A percentile compares a stretch with the other conserved stretches of the same genome.
Conservation (phyloP, 1,140 invertebrate genomes). For the Anthonomus grandis region DNA sequence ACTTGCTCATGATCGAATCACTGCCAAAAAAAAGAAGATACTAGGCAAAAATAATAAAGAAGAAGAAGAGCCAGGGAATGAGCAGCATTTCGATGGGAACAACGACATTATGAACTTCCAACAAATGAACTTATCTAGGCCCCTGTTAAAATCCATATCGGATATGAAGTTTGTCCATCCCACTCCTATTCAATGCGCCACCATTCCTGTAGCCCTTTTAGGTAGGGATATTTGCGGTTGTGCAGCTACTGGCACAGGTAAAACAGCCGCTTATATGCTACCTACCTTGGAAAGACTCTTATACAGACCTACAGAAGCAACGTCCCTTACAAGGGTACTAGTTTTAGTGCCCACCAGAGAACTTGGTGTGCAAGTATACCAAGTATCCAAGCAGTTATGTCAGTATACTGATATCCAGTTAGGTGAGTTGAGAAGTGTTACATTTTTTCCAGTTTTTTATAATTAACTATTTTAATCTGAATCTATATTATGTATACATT, state of each 20-base stretch:
- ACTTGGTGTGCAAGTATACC: conserved; percentile 87
- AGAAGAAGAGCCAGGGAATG: conserved; percentile 48
- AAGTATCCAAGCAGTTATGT: conserved; percentile 86
- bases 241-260: conserved; percentile 96
- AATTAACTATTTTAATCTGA: no score
- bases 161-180: conserved; percentile 87
- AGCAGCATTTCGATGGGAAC: conserved; percentile 41
- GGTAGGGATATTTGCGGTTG: conserved; percentile 92
- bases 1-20: conserved; percentile 64
- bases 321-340: conserved; percentile 77
- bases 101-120: conserved; percentile 77
- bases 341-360: conserved; percentile 96
- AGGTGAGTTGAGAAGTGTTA: conserved; percentile 6
- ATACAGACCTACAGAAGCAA: conserved; percentile 64
- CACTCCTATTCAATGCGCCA: conserved; percentile 94
- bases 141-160: conserved; percentile 83
- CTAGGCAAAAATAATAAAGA: conserved; percentile 43
- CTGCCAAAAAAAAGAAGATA: conserved; percentile 54
- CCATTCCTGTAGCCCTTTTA: conserved; percentile 89
- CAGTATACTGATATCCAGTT: conserved; percentile 84
- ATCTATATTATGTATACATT: no score
- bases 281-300: conserved; percentile 92
- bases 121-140: conserved; percentile 90
- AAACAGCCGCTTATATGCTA: conserved; percentile 98
- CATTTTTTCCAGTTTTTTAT: neutral